Conservation (phyloP, 2,888 invertebrate species). For the Nebria brevicollis region DNA sequence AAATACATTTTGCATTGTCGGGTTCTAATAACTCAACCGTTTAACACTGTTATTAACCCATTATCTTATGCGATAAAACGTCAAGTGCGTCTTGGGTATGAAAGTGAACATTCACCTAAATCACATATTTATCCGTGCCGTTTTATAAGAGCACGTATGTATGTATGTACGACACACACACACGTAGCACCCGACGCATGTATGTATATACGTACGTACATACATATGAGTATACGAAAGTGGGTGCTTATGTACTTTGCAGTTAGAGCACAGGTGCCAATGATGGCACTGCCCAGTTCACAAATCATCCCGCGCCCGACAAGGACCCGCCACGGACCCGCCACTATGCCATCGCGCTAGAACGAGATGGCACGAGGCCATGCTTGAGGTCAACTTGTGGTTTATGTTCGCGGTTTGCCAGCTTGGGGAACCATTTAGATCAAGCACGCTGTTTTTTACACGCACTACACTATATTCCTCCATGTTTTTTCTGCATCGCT, state of each 20-base stretch:
- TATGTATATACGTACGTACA: background rate
- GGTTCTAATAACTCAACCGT: too few relatives aligned
- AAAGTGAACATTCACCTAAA: constrained; percentile 4
- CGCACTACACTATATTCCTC: background rate
- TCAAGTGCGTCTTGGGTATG: background rate
- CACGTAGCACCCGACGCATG: background rate
- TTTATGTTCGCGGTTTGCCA: constrained; percentile 33
- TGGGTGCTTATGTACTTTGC: constrained; percentile 46
- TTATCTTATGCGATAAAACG: background rate
- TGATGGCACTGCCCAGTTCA: constrained; percentile 40
- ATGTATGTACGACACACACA: background rate
- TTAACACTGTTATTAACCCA: background rate
- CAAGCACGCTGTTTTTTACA: constrained; percentile 24
- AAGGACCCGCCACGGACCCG: constrained; percentile 17
- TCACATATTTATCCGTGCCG: constrained; percentile 25
- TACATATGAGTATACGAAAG: constrained; percentile 21
- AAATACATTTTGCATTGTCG: too few relatives aligned
- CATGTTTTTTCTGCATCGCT: background rate
- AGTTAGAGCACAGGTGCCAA: constrained; percentile 43
- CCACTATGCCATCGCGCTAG: background rate
- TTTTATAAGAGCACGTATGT: constrained; percentile 1
- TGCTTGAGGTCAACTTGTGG: constrained; percentile 32
- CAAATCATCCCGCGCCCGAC: constrained; percentile 34
- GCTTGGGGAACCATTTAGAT: constrained; percentile 35
- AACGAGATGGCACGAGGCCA: constrained; percentile 10